Evolutionary conservation across 1,140 invertebrate species (phyloP).

Genomic region (Hypothenemus hampei): DNA sequence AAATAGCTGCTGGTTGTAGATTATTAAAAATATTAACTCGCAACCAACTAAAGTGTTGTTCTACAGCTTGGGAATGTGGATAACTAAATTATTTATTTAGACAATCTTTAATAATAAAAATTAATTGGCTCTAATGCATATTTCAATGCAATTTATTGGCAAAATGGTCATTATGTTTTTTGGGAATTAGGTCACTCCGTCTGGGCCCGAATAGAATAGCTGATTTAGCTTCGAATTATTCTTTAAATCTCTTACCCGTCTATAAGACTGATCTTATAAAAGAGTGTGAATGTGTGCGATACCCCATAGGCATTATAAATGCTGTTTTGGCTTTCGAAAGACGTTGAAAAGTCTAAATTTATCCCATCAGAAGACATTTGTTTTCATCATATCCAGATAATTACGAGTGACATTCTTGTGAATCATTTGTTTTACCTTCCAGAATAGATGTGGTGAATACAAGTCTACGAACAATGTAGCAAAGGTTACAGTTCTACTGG

Average conservation of each 20-base stretch:
- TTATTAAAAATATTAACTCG: neutral
- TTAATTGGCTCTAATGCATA: constrained; percentile 1
- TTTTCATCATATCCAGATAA: neutral
- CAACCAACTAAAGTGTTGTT: constrained; percentile 1
- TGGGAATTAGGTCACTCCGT: constrained; percentile 13
- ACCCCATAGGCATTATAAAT: neutral
- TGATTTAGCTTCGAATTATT: neutral
- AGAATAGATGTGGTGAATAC: no score
- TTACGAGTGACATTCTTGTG: neutral
- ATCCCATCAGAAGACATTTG: neutral
- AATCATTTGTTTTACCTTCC: neutral
- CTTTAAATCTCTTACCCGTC: neutral
- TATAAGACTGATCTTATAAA: neutral
- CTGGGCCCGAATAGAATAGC: constrained; percentile 4
- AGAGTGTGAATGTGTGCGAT: neutral
- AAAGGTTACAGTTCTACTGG: no score
- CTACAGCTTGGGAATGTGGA: neutral
- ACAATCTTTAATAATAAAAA: neutral
- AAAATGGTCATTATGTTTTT: constrained; percentile 8
- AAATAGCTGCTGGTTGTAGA: neutral
- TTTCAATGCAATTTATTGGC: constrained; percentile 13
- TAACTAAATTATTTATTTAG: neutral
- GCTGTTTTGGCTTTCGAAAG: no score
- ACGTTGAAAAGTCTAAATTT: constrained; percentile 1
- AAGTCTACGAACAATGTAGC: no score